Percentiles rank a stretch among this genome's conserved stretches.
These are phyloP conservation scores for Apeltes quadracus DNA, from an alignment of 2,113 vertebrate genomes.

Conservation along the genomic window DNA sequence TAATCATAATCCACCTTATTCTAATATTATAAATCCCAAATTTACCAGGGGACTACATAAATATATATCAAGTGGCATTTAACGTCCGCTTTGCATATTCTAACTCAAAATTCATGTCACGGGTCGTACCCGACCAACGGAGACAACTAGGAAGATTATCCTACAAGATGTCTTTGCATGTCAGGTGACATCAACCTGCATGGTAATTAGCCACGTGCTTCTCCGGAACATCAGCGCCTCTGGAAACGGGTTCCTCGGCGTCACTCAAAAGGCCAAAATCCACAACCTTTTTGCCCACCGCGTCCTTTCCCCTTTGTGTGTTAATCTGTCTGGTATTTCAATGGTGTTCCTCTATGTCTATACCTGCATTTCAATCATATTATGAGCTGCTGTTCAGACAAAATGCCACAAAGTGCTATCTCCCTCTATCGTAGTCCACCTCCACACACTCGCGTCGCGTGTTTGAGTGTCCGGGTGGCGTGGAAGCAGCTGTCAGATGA, in stretches of 20 bases:
- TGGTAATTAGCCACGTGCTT: not conserved
- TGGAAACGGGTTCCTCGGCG: no score
- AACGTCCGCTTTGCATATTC: no score
- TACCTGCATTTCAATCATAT: not conserved
- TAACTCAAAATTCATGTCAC: not conserved
- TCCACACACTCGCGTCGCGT: conserved; percentile 32
- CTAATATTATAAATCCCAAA: no score
- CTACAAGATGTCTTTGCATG: not conserved
- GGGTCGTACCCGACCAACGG: not conserved
- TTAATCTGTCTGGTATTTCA: not conserved
- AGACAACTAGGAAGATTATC: not conserved
- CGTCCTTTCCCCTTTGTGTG: not conserved
- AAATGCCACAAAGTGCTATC: not conserved
- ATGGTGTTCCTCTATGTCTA: not conserved
- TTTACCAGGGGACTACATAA: no score
- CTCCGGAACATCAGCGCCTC: not conserved
- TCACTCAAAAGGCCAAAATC: no score
- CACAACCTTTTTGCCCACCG: no score
- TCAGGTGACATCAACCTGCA: not conserved
- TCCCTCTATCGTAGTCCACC: conserved; percentile 11
- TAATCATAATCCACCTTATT: no score
- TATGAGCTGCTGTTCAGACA: not conserved
- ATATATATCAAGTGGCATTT: no score
- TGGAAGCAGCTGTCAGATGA: conserved; percentile 60
- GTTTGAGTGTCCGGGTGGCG: conserved; percentile 29